phyloP scores from a whole-genome alignment of 1,140 invertebrate species.

The Bombus impatiens region DNA sequence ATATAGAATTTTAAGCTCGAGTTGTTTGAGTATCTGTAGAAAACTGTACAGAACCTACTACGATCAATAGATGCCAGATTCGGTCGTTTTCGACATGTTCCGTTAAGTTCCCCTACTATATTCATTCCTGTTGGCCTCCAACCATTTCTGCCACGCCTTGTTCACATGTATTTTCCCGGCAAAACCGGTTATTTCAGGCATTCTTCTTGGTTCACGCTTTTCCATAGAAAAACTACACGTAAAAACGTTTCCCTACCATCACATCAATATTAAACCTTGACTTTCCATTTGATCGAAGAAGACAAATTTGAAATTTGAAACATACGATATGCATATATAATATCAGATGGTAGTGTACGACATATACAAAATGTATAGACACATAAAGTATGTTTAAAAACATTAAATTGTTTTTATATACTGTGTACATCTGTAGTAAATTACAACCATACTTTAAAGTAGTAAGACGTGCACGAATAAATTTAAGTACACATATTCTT shows the following conservation, averaged over 20 bases:
- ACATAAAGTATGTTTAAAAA: not conserved
- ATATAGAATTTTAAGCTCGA: conserved; percentile 44
- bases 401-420: not conserved
- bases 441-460: not conserved
- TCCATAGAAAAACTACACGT: not conserved
- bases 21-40: conserved; percentile 44
- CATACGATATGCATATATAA: not conserved
- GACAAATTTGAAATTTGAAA: not conserved
- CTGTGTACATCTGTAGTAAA: not conserved
- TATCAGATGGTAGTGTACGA: not conserved
- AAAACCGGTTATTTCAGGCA: conserved; percentile 55
- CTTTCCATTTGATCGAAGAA: not conserved
- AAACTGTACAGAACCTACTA: conserved; percentile 45
- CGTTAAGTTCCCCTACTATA: conserved; percentile 70
- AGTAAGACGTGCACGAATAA: not conserved
- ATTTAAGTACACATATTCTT: not conserved
- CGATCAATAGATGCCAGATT: conserved; percentile 67
- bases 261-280: not conserved
- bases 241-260: conserved; percentile 15
- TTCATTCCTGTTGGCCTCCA: conserved; percentile 58
- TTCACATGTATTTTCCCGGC: conserved; percentile 38
- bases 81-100: conserved; percentile 68
- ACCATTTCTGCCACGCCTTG: conserved; percentile 64
- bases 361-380: not conserved
- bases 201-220: conserved; percentile 32